Conservation (phyloP, 2,113 vertebrate species). For the Cariama cristata region DNA sequence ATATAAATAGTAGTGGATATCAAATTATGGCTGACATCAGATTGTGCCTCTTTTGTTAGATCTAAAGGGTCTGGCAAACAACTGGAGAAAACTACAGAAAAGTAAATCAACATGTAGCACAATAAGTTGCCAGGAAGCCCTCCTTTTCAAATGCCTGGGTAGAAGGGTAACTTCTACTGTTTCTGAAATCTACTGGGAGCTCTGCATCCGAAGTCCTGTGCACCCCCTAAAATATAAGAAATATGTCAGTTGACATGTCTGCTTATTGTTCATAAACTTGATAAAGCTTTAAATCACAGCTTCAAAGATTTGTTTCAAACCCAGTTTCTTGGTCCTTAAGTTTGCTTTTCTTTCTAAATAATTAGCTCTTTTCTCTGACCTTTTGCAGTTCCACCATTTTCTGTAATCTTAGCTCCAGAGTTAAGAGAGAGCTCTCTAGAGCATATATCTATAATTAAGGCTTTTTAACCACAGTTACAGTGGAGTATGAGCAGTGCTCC, state of each 20-base stretch:
- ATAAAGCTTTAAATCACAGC: not conserved
- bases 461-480: constrained; percentile 37
- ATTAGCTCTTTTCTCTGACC: constrained; percentile 16
- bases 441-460: constrained; percentile 37
- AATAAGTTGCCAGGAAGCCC: not conserved
- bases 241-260: not conserved
- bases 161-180: not conserved
- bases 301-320: not conserved
- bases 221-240: not conserved
- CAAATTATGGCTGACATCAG: constrained; percentile 54
- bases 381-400: constrained; percentile 23
- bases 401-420: constrained; percentile 46
- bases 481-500: not conserved
- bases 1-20: constrained; percentile 32
- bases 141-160: not conserved
- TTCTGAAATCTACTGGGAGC: not conserved
- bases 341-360: constrained; percentile 39
- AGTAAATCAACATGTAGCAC: constrained; percentile 18
- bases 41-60: constrained; percentile 24
- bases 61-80: constrained; percentile 25
- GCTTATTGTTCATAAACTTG: not conserved
- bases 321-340: not conserved
- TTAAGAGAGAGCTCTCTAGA: constrained; percentile 44
- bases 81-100: constrained; percentile 2
- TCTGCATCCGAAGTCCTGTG: not conserved